Evolutionary conservation across 1,140 invertebrate genomes (phyloP), one percentile per base, ranked within the genome.

Genomic region (Scaptodrosophila lebanonensis): DNA sequence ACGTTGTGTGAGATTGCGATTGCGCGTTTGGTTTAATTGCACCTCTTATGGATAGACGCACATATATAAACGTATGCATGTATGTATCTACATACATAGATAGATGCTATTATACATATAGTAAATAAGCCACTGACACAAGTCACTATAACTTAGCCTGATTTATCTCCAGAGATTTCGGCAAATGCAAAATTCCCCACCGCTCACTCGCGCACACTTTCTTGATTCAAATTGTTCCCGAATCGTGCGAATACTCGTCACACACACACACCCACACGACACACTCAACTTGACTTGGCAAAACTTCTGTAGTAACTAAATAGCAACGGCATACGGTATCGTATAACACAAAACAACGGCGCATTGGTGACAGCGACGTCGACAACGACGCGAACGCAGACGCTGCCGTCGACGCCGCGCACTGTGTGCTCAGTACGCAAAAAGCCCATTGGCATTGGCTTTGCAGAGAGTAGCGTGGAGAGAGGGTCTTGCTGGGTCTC

Each of bases 221-320:
- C 39, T 49, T 42, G 32, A 38, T 5, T 33, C 16, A 22, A n/a
- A n/a, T n/a, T n/a, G n/a, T n/a, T n/a, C n/a, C n/a, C n/a, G n/a
- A n/a, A n/a, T n/a, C n/a, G n/a, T n/a, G n/a, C n/a, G n/a, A n/a
- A n/a, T n/a, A n/a, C n/a, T n/a, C 22, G 35, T 18, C 47, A 29
- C 27, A 35, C n/a, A 61, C 47, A 44, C 53, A 64, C 66, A 51
- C 60, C 66, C 36, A 56, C 49, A 51, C 22, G 12, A 39, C 47
- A 49, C 27, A 61, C 51, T 59, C 69, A 67, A 75, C 79, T 84
- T 84, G 69, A 84, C 79, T 84, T 84, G 79, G 69, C 79, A 82
- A 73, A 77, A 85, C 83, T 83, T 82, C 66, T 84, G 51, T 70
- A 83, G 68, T 84, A 85, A 85, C 83, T 85, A 82, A 84, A 84